Evolutionary conservation across 2,797 vertebrate species (phyloP), one percentile per base, ranked within the genome.

Genomic region (Taeniopygia guttata): DNA sequence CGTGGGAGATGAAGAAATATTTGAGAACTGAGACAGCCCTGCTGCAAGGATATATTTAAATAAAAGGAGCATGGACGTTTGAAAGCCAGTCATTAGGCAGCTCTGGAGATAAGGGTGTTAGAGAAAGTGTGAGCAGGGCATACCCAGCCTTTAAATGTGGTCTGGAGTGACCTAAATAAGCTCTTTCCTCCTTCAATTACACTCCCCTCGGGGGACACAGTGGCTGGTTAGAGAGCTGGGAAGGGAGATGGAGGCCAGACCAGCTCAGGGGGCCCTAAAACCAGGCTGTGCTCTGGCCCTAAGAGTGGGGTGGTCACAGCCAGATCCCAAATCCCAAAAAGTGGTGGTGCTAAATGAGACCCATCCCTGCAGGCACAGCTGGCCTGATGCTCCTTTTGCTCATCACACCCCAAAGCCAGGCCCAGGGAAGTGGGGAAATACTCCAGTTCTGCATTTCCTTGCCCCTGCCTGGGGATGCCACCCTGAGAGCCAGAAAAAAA

Each of bases 1-100:
- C 5, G 16, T 40, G 80, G 90, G 90, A 96, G 91, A 93, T 83
- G 88, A 75, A 90, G 94, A 94, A 94, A 76, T 94, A 96, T 64
- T 84, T 95, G 91, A 81, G 93, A 95, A 77, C 63, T 64, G 81
- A 91, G 93, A 58, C 85, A 94, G 92, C 85, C 83, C 76, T 55
- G 94, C 85, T 91, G 68, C 85, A 92, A 86, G 79, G 20, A 79
- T 51, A 54, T 81, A 81, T 84, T 86, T 55, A 69, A 93, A 83
- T 66, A 75, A 90, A 91, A 90, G 75, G 72, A 89, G 70, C 20
- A 1, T 1, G 6, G 26, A 54, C 1, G 0, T 74, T 67, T 54
- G 56, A 62, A 77, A 93, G 84, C 3, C 34, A 9, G 30, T 68
- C 79, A 66, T 76, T 26, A 48, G 78, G 72, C 92, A 89, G 92